phyloP scores from a whole-genome alignment of 2,797 vertebrate species.

The Sternarchorhynchus goeldii region DNA sequence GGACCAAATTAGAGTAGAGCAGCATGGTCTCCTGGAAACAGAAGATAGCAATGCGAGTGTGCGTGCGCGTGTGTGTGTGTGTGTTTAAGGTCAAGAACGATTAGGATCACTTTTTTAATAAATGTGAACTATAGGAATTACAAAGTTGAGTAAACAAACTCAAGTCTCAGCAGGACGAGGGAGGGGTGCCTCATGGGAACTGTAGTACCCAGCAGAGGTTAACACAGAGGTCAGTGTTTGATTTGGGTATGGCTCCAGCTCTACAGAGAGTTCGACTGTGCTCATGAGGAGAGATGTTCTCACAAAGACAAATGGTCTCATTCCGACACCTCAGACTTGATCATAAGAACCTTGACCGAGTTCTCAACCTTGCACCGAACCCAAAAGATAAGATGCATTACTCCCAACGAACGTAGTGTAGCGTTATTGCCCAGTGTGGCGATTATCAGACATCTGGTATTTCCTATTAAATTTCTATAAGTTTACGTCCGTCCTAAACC shows the following conservation, averaged over 20 bases:
- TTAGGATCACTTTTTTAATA: constrained; percentile 11
- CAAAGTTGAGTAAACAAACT: constrained; percentile 17
- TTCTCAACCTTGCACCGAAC: constrained; percentile 31
- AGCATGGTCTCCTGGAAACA: neutral
- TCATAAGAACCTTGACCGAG: neutral
- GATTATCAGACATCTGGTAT: constrained; percentile 2
- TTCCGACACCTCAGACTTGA: constrained; percentile 36
- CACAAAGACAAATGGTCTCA: constrained; percentile 42
- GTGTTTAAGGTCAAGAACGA: neutral
- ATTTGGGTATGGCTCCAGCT: constrained; percentile 13
- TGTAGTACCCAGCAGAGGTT: constrained; percentile 23
- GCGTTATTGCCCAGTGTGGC: neutral
- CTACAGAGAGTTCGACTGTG: neutral
- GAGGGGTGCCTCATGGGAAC: constrained; percentile 20
- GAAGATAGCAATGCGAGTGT: neutral
- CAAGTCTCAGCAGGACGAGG: neutral
- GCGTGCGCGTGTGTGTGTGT: neutral
- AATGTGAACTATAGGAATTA: constrained; percentile 14
- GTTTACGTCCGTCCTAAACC: neutral
- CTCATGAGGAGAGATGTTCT: constrained; percentile 36
- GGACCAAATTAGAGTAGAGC: constrained; percentile 16
- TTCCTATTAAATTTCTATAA: neutral
- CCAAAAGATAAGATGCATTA: constrained; percentile 3
- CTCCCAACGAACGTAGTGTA: neutral
- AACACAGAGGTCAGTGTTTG: constrained; percentile 25